phyloP scores from a whole-genome alignment of 1,140 invertebrate genomes.

The Dryas iulia region DNA sequence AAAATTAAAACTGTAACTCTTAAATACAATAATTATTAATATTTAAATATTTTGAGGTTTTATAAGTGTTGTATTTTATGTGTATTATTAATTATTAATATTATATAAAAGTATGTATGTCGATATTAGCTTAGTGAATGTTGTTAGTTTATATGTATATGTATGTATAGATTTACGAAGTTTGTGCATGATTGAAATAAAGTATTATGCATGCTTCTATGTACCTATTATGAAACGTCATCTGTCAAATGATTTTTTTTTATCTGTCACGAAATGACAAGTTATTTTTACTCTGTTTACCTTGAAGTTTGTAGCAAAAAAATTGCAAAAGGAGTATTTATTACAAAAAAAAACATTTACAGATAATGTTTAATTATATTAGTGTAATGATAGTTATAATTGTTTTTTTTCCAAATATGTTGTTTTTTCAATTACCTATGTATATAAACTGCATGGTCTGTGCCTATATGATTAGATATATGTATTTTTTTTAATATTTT shows the following conservation, averaged over 20 bases:
- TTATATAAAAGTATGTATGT: conserved; percentile 18
- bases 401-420: background rate
- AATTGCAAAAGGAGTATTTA: too few relatives aligned
- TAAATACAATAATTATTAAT: background rate
- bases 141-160: conserved; percentile 19
- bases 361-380: background rate
- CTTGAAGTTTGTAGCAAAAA: too few relatives aligned
- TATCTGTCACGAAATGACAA: too few relatives aligned
- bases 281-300: too few relatives aligned
- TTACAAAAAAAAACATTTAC: background rate
- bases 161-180: conserved; percentile 9
- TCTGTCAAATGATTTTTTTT: conserved; percentile 21
- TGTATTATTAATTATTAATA: conserved; percentile 13
- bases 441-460: conserved; percentile 9
- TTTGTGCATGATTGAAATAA: conserved; percentile 25
- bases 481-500: background rate
- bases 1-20: background rate
- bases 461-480: conserved; percentile 5
- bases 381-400: conserved; percentile 2
- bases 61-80: conserved; percentile 9
- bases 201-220: conserved; percentile 30
- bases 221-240: conserved; percentile 12
- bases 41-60: background rate
- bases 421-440: background rate
- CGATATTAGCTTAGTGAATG: conserved; percentile 16